Conservation (phyloP, 1,140 invertebrate genomes). For the Drosophila persimilis region DNA sequence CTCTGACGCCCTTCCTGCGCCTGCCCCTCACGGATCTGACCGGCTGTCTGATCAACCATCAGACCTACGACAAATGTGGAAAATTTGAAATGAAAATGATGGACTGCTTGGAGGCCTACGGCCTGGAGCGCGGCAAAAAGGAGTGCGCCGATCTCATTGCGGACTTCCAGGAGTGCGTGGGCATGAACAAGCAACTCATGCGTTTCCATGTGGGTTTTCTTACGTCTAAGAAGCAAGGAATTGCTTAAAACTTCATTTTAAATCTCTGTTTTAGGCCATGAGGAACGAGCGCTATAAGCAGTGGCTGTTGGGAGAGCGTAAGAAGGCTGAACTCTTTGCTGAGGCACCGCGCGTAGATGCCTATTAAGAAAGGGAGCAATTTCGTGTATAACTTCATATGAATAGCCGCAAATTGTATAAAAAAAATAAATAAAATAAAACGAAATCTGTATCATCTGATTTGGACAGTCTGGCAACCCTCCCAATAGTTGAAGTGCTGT, state of each 20-base stretch:
- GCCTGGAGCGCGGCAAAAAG: constrained; percentile 84
- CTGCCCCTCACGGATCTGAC: constrained; percentile 88
- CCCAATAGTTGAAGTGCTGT: no score
- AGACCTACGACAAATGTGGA: constrained; percentile 86
- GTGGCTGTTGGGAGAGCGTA: constrained; percentile 83
- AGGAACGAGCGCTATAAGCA: constrained; percentile 85
- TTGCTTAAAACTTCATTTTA: constrained; percentile 4
- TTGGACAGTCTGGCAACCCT: no score
- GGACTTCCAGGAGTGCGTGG: constrained; percentile 88
- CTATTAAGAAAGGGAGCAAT: constrained; percentile 69
- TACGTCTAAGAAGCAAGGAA: neutral
- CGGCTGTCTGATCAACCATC: constrained; percentile 86
- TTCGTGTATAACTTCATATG: constrained; percentile 40
- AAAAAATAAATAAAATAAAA: constrained; percentile 49
- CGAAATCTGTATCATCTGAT: neutral
- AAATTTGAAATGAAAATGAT: constrained; percentile 87
- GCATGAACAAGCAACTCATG: constrained; percentile 85
- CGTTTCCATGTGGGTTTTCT: constrained; percentile 83
- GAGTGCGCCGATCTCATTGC: constrained; percentile 86
- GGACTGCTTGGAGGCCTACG: constrained; percentile 90
- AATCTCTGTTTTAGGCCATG: constrained; percentile 83
- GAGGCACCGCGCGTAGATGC: constrained; percentile 83
- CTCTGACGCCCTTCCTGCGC: constrained; percentile 86
- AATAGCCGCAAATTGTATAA: constrained; percentile 60
- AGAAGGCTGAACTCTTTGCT: constrained; percentile 83